Evolutionary conservation across 2,888 invertebrate genomes (phyloP).

Genomic region (Stenodema calcarata): DNA sequence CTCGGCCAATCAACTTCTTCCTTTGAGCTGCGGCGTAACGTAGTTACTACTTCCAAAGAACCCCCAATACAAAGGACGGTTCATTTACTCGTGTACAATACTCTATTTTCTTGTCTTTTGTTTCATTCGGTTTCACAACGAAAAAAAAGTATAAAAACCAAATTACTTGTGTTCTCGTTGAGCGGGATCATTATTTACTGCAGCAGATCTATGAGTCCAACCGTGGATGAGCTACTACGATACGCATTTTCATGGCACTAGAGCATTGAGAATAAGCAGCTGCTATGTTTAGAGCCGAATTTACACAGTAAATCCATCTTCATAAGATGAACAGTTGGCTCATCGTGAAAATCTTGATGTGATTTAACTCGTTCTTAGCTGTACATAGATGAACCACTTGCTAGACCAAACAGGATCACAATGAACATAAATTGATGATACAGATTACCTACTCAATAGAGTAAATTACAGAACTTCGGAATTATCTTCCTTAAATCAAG

Average conservation of each 20-base stretch:
- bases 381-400: too few relatives aligned
- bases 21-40: not conserved
- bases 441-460: too few relatives aligned
- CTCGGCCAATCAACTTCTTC: slow-evolving; percentile 1
- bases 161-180: not conserved
- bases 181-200: not conserved
- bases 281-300: too few relatives aligned
- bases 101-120: slow-evolving; percentile 25
- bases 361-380: too few relatives aligned
- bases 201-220: not conserved
- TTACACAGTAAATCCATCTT: too few relatives aligned
- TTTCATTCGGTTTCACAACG: not conserved
- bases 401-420: too few relatives aligned
- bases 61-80: not conserved
- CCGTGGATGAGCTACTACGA: not conserved
- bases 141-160: not conserved
- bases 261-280: too few relatives aligned
- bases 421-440: too few relatives aligned
- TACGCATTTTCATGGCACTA: not conserved
- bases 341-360: too few relatives aligned
- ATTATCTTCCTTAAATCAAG: too few relatives aligned
- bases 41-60: not conserved
- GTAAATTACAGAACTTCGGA: too few relatives aligned
- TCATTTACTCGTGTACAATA: slow-evolving; percentile 5
- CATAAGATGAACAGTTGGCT: too few relatives aligned